phyloP scores from a whole-genome alignment of 2,797 vertebrate genomes.

The Tadarida brasiliensis region DNA sequence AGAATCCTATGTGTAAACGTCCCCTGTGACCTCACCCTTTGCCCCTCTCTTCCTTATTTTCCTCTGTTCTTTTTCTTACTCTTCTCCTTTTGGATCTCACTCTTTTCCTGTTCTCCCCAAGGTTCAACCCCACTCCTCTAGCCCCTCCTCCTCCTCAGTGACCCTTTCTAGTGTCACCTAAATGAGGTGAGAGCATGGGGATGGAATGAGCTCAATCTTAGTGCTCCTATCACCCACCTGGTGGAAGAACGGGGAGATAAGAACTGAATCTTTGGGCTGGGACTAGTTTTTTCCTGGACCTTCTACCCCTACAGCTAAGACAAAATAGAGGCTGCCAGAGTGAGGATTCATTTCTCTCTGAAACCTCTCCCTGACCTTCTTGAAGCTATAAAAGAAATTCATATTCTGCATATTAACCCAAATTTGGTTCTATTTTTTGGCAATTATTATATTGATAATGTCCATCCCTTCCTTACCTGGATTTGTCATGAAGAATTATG shows the following conservation, averaged over 20 bases:
- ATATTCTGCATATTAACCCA: constrained; percentile 57
- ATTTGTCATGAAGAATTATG: constrained; percentile 69
- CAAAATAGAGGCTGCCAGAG: constrained; percentile 11
- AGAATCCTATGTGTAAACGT: not conserved
- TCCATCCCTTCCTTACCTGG: constrained; percentile 36
- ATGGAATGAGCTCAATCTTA: not conserved
- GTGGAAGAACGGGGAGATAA: not conserved
- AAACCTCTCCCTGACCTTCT: constrained; percentile 61
- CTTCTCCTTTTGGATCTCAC: not conserved
- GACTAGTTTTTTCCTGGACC: not conserved
- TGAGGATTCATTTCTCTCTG: constrained; percentile 42
- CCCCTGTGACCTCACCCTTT: not conserved
- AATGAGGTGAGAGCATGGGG: not conserved
- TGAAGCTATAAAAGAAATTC: constrained; percentile 54
- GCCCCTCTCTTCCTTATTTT: constrained; percentile 1
- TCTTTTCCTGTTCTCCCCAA: not conserved
- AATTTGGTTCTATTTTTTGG: constrained; percentile 66
- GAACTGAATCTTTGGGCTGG: not conserved
- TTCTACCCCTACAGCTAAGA: not conserved
- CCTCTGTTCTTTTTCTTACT: not conserved
- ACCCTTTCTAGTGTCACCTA: not conserved
- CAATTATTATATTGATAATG: constrained; percentile 63
- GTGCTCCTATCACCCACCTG: not conserved
- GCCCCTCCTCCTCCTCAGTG: accelerated
- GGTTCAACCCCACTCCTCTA: not conserved